Conservation (phyloP, 2,113 vertebrate species). For the Lota lota region DNA sequence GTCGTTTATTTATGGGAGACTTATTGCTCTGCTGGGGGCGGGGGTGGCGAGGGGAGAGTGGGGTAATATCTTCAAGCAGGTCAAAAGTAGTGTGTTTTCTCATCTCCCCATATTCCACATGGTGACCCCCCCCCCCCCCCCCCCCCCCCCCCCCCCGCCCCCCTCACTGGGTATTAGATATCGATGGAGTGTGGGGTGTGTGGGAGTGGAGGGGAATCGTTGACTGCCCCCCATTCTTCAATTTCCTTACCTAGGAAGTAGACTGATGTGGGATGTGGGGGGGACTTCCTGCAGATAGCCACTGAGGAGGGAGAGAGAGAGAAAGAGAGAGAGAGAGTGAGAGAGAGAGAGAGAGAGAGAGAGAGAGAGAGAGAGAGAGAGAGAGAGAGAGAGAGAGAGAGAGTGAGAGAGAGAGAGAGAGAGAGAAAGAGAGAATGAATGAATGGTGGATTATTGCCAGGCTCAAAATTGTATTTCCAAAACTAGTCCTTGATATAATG, state of each 20-base stretch:
- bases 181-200: slow-evolving; percentile 44
- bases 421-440: slow-evolving; percentile 3
- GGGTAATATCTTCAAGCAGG: slow-evolving; percentile 57
- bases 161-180: slow-evolving; percentile 61
- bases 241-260: slow-evolving; percentile 29
- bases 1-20: slow-evolving; percentile 67
- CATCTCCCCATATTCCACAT: too few relatives aligned
- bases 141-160: slow-evolving; percentile 5
- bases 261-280: slow-evolving; percentile 43
- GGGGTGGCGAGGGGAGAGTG: background rate
- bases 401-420: slow-evolving; percentile 10
- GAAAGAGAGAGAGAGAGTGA: slow-evolving; percentile 5
- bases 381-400: slow-evolving; percentile 22
- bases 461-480: slow-evolving; percentile 12
- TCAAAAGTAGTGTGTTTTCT: slow-evolving; percentile 46
- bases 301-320: slow-evolving; percentile 36
- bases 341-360: too few relatives aligned
- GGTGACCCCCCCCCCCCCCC: background rate
- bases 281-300: slow-evolving; percentile 44
- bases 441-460: slow-evolving; percentile 3
- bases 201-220: slow-evolving; percentile 41
- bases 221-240: slow-evolving; percentile 48
- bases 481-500: slow-evolving; percentile 11
- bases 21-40: slow-evolving; percentile 53
- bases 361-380: background rate